phyloP scores from a whole-genome alignment of 35 echinoderm and acorn worm genomes.

The Strongylocentrotus purpuratus region DNA sequence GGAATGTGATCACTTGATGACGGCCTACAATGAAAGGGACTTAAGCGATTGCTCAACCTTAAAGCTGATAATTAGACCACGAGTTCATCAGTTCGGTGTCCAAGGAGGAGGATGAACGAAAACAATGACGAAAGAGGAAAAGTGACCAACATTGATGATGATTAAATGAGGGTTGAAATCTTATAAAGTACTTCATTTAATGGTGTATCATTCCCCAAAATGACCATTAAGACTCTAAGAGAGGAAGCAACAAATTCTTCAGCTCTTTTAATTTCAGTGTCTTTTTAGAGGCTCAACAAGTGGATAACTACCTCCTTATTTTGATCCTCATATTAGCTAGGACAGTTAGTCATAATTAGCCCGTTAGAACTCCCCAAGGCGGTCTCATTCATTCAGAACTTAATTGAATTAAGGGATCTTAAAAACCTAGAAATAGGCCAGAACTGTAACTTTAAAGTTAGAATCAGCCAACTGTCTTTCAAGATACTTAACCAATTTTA shows the following conservation, averaged over 20 bases:
- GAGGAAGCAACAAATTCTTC: not conserved
- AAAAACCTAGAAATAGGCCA: not conserved
- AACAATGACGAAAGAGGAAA: not conserved
- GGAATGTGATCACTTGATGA: not conserved
- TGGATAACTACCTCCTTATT: not conserved
- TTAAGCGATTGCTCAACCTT: not conserved
- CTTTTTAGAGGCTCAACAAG: not conserved
- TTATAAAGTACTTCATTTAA: not conserved
- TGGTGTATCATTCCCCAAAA: not conserved
- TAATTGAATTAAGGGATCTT: not conserved
- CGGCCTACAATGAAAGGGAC: not conserved
- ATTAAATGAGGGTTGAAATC: not conserved
- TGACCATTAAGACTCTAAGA: not conserved
- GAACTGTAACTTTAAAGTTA: not conserved
- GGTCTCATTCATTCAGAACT: not conserved
- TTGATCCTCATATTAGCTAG: not conserved
- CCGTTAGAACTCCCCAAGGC: not conserved
- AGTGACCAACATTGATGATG: not conserved
- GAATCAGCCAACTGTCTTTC: not conserved
- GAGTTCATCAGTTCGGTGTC: not conserved
- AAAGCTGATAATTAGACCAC: not conserved
- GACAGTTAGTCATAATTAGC: not conserved
- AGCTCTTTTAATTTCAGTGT: not conserved
- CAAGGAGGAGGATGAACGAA: not conserved
- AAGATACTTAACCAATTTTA: not conserved